Percentiles rank a stretch among this genome's conserved stretches.
Evolutionary conservation across 2,888 invertebrate species (phyloP).

Genomic region (Dinocampus coccinellae): DNA sequence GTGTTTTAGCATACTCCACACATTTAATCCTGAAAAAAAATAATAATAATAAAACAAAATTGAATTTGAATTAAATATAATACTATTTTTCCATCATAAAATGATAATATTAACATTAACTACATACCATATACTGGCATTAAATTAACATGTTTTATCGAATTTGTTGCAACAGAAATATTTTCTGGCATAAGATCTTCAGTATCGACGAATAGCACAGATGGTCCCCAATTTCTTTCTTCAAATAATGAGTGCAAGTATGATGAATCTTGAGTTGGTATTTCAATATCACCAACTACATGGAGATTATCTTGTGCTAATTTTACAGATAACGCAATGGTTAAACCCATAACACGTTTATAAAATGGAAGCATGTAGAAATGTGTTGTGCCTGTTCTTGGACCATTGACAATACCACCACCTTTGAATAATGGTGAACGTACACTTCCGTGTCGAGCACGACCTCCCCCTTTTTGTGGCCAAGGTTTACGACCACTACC

Average conservation of each 20-base stretch:
- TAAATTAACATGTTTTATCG: conserved; percentile 86
- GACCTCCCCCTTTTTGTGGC: conserved; percentile 95
- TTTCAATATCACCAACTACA: conserved; percentile 86
- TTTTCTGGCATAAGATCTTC: conserved; percentile 91
- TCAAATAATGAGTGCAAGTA: conserved; percentile 86
- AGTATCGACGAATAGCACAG: conserved; percentile 93
- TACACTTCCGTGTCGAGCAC: conserved; percentile 92
- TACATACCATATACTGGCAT: conserved; percentile 91
- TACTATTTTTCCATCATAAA: background rate
- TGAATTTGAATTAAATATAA: background rate
- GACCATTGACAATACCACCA: conserved; percentile 91
- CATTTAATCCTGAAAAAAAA: conserved; percentile 79
- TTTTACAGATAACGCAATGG: conserved; percentile 88
- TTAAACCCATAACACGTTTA: conserved; percentile 83
- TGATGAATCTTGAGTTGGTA: conserved; percentile 85
- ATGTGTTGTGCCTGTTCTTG: conserved; percentile 88
- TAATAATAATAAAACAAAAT: conserved; percentile 13
- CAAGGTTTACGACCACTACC: conserved; percentile 96
- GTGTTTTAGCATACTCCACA: conserved; percentile 97
- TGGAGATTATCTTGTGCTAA: conserved; percentile 96
- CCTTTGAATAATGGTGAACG: conserved; percentile 88
- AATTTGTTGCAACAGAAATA: conserved; percentile 84
- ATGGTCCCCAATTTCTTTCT: conserved; percentile 94
- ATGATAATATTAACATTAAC: background rate
- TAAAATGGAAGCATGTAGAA: conserved; percentile 94